phyloP scores from a whole-genome alignment of 2,888 invertebrate species.

The Anorthoa munda region DNA sequence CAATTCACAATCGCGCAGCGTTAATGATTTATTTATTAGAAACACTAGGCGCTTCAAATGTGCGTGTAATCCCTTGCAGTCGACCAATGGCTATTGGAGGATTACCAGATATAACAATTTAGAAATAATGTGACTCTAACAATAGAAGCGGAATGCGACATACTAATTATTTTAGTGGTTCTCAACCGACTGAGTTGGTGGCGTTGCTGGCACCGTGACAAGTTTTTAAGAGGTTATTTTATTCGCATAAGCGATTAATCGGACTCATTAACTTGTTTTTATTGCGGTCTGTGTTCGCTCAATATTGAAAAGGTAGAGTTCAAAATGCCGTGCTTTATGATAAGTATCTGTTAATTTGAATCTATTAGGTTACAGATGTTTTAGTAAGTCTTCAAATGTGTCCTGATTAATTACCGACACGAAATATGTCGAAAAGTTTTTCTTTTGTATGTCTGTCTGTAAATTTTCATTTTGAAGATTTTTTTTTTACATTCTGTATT shows the following conservation, averaged over 20 bases:
- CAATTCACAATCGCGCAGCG: slow-evolving; percentile 26
- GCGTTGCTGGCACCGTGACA: slow-evolving; percentile 64
- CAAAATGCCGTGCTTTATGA: slow-evolving; percentile 1
- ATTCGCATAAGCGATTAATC: slow-evolving; percentile 62
- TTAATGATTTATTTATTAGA: slow-evolving; percentile 45
- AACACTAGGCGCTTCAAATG: slow-evolving; percentile 43
- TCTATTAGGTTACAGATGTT: not conserved
- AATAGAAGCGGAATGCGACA: slow-evolving; percentile 69
- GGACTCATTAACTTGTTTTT: slow-evolving; percentile 60
- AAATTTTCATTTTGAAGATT: too few species aligned
- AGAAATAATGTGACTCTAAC: slow-evolving; percentile 62
- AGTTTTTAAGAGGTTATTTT: slow-evolving; percentile 68
- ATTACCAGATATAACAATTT: slow-evolving; percentile 49
- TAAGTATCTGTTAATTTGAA: not conserved
- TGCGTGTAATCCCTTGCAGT: slow-evolving; percentile 31
- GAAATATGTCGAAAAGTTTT: not conserved
- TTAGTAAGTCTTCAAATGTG: not conserved
- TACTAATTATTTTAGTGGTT: slow-evolving; percentile 69
- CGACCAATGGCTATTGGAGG: slow-evolving; percentile 40
- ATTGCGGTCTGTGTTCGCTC: slow-evolving; percentile 33
- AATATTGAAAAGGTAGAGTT: slow-evolving; percentile 16
- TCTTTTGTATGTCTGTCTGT: not conserved
- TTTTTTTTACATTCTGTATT: too few species aligned
- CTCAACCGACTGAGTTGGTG: slow-evolving; percentile 53
- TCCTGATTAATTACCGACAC: not conserved